Evolutionary conservation across 2,888 invertebrate species (phyloP).

Genomic region (Azorinus chamasolen): DNA sequence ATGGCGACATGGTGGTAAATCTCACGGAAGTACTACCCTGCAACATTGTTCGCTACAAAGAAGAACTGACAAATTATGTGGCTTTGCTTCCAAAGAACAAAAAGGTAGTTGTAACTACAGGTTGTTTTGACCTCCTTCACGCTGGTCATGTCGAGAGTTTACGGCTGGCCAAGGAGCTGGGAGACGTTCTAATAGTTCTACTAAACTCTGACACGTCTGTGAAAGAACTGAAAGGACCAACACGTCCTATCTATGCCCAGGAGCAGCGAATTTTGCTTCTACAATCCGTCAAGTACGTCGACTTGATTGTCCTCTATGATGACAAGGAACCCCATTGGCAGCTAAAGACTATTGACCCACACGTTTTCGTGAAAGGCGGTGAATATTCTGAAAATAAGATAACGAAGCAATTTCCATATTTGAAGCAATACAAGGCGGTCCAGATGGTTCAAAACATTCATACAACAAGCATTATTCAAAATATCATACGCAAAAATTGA

Average conservation of each 20-base stretch:
- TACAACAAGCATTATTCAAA: no score
- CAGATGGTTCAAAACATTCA: no score
- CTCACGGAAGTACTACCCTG: no score
- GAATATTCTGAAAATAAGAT: no score
- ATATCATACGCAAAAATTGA: no score
- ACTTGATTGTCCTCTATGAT: constrained; percentile 33
- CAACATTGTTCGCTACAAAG: no score
- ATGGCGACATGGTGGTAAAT: no score
- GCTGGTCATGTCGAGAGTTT: constrained; percentile 10
- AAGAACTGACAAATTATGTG: no score
- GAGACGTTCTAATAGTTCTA: constrained; percentile 15
- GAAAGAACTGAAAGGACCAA: constrained; percentile 12
- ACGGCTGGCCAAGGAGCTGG: constrained; percentile 9
- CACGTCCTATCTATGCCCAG: constrained; percentile 19
- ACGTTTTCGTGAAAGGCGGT: constrained; percentile 35
- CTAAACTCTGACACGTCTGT: constrained; percentile 25
- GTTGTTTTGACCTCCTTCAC: constrained; percentile 33
- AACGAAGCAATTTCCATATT: no score
- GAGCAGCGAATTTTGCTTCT: constrained; percentile 15
- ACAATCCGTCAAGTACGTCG: constrained; percentile 21
- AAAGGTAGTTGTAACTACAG: constrained; percentile 27
- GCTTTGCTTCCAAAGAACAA: no score
- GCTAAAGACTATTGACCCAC: constrained; percentile 25
- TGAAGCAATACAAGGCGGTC: no score
- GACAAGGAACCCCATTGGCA: constrained; percentile 21